These are phyloP conservation scores for Leptinotarsa undecemlineata DNA, from an alignment of 1,140 invertebrate species.

Conservation along the genomic window DNA sequence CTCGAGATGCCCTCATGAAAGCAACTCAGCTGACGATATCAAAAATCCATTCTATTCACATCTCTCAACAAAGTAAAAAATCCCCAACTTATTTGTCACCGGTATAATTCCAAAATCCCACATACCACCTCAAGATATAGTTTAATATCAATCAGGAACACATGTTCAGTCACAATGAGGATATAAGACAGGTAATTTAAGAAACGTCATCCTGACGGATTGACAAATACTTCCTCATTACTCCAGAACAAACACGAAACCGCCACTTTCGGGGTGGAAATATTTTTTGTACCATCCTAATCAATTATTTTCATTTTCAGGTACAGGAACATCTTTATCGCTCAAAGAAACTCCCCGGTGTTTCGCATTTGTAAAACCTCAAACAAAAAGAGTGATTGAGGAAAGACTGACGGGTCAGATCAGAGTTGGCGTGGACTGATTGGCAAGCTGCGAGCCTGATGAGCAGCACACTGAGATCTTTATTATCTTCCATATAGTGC, in stretches of 20 bases:
- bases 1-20: too few relatives aligned
- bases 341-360: slow-evolving; percentile 16
- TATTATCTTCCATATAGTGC: slow-evolving; percentile 38
- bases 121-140: background rate
- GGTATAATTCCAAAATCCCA: background rate
- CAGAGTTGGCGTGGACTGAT: slow-evolving; percentile 45
- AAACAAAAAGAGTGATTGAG: slow-evolving; percentile 29
- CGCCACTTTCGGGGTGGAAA: background rate
- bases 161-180: background rate
- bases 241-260: slow-evolving; percentile 4
- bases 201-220: background rate
- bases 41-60: background rate
- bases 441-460: slow-evolving; percentile 50
- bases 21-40: background rate
- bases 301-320: slow-evolving; percentile 29
- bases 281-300: slow-evolving; percentile 12
- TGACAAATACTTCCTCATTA: slow-evolving; percentile 20
- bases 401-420: slow-evolving; percentile 31
- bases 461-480: slow-evolving; percentile 47
- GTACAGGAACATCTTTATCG: slow-evolving; percentile 28
- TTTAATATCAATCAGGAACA: background rate
- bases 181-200: background rate
- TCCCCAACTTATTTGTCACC: background rate
- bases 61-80: background rate
- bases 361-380: slow-evolving; percentile 23